Evolutionary conservation across 2,888 invertebrate genomes (phyloP), one percentile per base, ranked within the genome.

Genomic region (Exephanes ischioxanthus): DNA sequence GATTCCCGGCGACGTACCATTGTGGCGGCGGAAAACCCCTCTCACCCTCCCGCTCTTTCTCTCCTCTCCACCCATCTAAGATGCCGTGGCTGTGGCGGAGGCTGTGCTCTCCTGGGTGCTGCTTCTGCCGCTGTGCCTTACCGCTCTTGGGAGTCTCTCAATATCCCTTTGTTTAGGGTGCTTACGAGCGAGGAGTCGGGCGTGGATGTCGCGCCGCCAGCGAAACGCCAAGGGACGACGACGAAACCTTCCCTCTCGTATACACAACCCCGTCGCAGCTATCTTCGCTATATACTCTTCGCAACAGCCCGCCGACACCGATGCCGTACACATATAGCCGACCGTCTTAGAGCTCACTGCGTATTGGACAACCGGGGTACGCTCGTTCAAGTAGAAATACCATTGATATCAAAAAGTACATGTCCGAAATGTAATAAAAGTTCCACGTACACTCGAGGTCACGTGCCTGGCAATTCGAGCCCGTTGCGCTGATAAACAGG

Each of bases 121-220:
- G 30, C 63, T 63, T 48, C 72, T 75, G 55, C 76, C 67, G 76
- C 80, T 82, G 73, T 81, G 72, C 83, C 80, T 76, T 85, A 75
- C 87, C 88, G 88, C 88, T 89, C 91, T 88, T 86, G 85, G 86
- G 87, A 88, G 90, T 91, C 90, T 92, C 91, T 93, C 93, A 91
- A 93, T 93, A 92, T 93, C 92, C 93, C 91, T 92, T 93, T 92
- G 93, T 92, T 93, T 92, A 91, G 92, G 92, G 91, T 91, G 91
- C 92, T 92, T 90, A 91, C 85, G 85, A 84, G 84, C 91, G 90
- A 90, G 90, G 90, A 91, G 90, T 91, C 89, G 90, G 89, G 90
- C 90, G 90, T 90, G 90, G 90, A 91, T 92, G 92, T 92, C 91
- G 90, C 89, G 90, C 88, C 88, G 89, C 89, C 87, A 89, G 80